Evolutionary conservation across 2,888 invertebrate genomes (phyloP).

Genomic region (Phania funesta): DNA sequence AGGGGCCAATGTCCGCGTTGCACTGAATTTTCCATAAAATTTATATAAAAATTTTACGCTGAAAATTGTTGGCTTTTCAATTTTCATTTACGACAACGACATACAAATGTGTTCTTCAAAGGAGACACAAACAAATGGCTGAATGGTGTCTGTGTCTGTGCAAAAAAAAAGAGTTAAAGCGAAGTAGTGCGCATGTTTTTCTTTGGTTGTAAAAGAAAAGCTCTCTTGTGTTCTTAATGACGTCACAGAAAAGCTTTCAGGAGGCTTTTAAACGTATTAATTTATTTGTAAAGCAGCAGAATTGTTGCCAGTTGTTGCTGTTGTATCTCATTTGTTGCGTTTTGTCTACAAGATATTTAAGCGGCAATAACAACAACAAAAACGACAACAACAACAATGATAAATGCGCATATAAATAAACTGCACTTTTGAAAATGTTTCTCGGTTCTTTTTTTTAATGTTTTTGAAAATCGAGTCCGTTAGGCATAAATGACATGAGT

Average conservation of each 20-base stretch:
- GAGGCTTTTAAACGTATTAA: neutral
- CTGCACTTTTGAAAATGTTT: too few relatives aligned
- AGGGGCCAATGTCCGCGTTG: conserved; percentile 73
- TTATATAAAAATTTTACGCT: conserved; percentile 47
- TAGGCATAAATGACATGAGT: too few relatives aligned
- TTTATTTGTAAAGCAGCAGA: neutral
- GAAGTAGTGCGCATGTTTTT: conserved; percentile 35
- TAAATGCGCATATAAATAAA: neutral
- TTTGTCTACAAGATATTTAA: neutral
- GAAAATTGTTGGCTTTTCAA: conserved; percentile 20
- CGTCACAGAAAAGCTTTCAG: conserved; percentile 75
- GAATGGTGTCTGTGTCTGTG: conserved; percentile 21
- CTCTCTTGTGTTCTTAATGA: conserved; percentile 68
- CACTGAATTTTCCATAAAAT: conserved; percentile 63
- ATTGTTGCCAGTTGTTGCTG: neutral
- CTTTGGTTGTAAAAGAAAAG: conserved; percentile 4
- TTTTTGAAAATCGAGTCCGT: too few relatives aligned
- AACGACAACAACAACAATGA: neutral
- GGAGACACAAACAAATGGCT: conserved; percentile 10
- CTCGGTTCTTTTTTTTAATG: too few relatives aligned
- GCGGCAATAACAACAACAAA: neutral
- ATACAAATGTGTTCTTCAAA: neutral
- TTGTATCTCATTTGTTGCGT: conserved; percentile 9
- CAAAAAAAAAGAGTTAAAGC: neutral
- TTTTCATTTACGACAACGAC: neutral